phyloP scores from a whole-genome alignment of 92 coral and sea anemone genomes.

The Siderastrea radians region DNA sequence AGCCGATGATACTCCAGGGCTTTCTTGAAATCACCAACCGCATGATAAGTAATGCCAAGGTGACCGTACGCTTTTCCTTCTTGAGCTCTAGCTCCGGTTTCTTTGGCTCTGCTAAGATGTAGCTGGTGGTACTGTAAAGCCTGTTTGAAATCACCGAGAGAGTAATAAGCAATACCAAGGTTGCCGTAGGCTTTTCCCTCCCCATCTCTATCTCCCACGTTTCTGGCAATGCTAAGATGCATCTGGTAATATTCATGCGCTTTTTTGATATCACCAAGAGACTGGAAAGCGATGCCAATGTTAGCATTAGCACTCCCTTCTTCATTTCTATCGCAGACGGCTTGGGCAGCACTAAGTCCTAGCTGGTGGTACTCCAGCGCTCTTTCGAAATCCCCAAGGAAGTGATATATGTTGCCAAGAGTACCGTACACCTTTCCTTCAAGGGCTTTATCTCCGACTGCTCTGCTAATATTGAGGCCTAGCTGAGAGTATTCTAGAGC shows the following conservation, averaged over 20 bases:
- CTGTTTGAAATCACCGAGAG: too few relatives aligned
- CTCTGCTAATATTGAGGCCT: neutral
- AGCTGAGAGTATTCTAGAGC: neutral
- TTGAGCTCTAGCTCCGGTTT: too few relatives aligned
- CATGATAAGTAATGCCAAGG: too few relatives aligned
- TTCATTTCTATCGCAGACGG: neutral
- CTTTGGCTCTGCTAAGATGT: too few relatives aligned
- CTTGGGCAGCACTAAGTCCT: neutral
- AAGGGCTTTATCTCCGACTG: neutral
- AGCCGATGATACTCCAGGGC: too few relatives aligned
- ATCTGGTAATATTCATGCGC: neutral
- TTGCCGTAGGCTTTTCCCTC: too few relatives aligned
- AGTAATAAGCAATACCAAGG: too few relatives aligned
- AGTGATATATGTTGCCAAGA: neutral
- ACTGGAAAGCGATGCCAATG: constrained; percentile 12
- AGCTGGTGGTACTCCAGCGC: constrained; percentile 14
- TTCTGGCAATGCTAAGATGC: too few relatives aligned
- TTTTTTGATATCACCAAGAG: neutral
- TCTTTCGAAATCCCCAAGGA: neutral
- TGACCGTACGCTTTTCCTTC: too few relatives aligned
- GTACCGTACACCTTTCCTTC: neutral
- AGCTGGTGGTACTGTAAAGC: too few relatives aligned
- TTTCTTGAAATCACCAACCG: too few relatives aligned
- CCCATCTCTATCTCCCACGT: too few relatives aligned
- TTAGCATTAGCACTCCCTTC: neutral